Conservation (phyloP, 2,113 vertebrate genomes). For the Rhea pennata region DNA sequence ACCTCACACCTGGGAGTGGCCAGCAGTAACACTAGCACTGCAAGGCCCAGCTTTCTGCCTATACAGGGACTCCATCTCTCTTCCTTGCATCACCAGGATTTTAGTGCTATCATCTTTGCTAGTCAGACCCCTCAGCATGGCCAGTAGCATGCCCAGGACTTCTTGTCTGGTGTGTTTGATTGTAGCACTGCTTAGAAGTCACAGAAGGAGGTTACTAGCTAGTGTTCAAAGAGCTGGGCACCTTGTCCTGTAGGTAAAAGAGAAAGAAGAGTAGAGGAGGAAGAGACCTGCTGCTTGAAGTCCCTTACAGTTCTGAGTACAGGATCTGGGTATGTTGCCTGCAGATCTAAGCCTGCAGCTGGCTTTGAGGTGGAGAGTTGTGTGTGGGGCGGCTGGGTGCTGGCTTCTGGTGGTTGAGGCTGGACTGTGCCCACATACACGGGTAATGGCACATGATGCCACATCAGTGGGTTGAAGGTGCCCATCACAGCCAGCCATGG, state of each 20-base stretch:
- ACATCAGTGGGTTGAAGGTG: no score
- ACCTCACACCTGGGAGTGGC: no score
- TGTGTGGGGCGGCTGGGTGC: neutral
- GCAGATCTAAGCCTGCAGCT: neutral
- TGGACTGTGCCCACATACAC: accelerated
- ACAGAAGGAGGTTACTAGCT: neutral
- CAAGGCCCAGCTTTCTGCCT: no score
- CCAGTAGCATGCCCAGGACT: no score
- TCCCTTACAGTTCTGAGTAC: neutral
- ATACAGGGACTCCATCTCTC: no score
- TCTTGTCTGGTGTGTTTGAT: no score
- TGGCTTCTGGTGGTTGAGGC: neutral
- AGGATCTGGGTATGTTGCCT: neutral
- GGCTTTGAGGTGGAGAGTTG: neutral
- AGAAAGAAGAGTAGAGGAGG: neutral
- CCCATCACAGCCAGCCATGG: neutral
- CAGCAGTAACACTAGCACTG: no score
- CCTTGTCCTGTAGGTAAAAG: neutral
- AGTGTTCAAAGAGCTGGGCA: neutral
- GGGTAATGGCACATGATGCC: neutral
- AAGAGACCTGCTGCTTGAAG: neutral
- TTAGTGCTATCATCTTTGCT: no score
- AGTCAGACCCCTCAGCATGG: no score
- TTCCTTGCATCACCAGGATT: no score
- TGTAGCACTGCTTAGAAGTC: no score